These are phyloP conservation scores for Drosophila repletoides DNA, from an alignment of 1,140 invertebrate genomes.

Conservation along the genomic window DNA sequence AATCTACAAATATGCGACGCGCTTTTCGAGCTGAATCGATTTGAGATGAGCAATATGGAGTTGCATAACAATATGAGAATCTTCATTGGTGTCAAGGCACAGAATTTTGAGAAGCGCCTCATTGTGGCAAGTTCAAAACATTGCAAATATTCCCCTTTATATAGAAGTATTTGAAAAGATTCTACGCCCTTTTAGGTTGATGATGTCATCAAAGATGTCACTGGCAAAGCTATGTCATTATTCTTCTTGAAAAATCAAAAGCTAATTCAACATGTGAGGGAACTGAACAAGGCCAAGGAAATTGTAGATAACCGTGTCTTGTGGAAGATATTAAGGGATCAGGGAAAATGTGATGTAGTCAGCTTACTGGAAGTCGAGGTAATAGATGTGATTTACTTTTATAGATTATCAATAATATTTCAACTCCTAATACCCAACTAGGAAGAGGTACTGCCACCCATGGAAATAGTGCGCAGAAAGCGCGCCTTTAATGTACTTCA, in stretches of 20 bases:
- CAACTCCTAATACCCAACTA: neutral
- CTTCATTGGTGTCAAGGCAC: slow-evolving; percentile 58
- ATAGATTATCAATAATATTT: neutral
- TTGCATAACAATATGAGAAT: slow-evolving; percentile 60
- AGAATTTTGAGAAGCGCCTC: slow-evolving; percentile 46
- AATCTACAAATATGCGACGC: slow-evolving; percentile 71
- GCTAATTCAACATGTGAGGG: slow-evolving; percentile 30
- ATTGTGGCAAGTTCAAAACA: slow-evolving; percentile 46
- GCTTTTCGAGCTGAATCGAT: slow-evolving; percentile 71
- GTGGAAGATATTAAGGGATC: slow-evolving; percentile 72
- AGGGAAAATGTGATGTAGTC: slow-evolving; percentile 64
- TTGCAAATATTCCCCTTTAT: too few species aligned
- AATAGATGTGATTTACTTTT: neutral
- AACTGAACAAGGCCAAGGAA: slow-evolving; percentile 36
- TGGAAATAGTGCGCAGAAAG: slow-evolving; percentile 61
- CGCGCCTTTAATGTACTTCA: slow-evolving; percentile 70
- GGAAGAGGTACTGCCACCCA: slow-evolving; percentile 55
- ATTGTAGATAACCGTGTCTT: slow-evolving; percentile 48
- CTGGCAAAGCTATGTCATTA: slow-evolving; percentile 54
- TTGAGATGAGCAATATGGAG: slow-evolving; percentile 57
- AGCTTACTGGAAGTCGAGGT: slow-evolving; percentile 59
- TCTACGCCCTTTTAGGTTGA: slow-evolving; percentile 31
- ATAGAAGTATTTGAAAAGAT: neutral
- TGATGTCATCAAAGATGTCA: slow-evolving; percentile 63
- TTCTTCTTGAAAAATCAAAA: slow-evolving; percentile 60